phyloP scores from a whole-genome alignment of 2,797 vertebrate genomes.

The Euphonia xanthogaster region DNA sequence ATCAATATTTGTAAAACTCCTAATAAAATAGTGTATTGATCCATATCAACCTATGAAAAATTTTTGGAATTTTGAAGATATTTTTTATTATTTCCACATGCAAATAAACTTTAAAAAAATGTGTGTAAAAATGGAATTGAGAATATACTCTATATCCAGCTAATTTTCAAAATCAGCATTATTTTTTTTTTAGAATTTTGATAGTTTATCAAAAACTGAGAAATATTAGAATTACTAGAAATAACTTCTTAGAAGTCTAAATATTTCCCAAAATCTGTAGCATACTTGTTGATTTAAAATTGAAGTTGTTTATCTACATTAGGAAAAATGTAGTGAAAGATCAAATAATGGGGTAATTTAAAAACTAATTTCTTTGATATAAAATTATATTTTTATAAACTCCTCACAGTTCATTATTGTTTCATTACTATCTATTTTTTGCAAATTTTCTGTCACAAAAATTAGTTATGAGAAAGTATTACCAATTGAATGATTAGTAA shows the following conservation, averaged over 20 bases:
- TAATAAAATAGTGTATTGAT: neutral
- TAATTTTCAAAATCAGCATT: neutral
- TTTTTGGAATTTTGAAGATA: neutral
- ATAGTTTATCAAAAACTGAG: neutral
- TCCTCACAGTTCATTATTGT: neutral
- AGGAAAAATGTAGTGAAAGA: neutral
- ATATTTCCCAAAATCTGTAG: neutral
- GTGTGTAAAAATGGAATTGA: neutral
- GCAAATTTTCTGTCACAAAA: neutral
- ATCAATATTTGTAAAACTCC: neutral
- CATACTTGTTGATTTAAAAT: neutral
- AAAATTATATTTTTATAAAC: neutral
- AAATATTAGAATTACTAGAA: neutral
- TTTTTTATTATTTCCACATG: neutral
- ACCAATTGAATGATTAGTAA: neutral
- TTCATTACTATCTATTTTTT: neutral
- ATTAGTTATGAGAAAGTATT: neutral
- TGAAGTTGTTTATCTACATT: neutral
- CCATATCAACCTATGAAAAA: neutral
- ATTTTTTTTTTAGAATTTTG: neutral
- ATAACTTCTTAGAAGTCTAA: neutral
- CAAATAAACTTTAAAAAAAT: neutral
- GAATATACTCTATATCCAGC: neutral
- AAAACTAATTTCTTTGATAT: neutral
- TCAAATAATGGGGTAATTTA: neutral